Conservation (phyloP, 2,113 vertebrate genomes). For the Struthidea cinerea region DNA sequence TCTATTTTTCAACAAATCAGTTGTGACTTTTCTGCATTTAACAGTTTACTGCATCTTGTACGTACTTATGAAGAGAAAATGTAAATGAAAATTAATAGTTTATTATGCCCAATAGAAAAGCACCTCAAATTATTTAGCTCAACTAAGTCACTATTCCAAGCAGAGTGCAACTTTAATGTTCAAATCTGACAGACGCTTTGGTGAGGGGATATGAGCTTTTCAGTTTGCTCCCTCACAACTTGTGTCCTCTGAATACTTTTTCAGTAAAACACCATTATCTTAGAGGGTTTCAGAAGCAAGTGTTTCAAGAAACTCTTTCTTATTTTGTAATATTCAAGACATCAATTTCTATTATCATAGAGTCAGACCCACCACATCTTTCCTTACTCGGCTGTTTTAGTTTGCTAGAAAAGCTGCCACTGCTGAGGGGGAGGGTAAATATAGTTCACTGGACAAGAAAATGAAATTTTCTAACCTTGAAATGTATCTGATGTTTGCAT, state of each 20-base stretch:
- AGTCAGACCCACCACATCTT: neutral
- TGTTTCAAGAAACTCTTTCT: neutral
- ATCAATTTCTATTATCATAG: neutral
- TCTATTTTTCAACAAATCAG: constrained; percentile 34
- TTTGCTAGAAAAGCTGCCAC: neutral
- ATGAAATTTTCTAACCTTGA: neutral
- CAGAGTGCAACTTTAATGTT: neutral
- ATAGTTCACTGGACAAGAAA: neutral
- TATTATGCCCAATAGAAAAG: constrained; percentile 29
- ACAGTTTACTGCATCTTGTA: constrained; percentile 28
- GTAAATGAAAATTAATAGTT: constrained; percentile 62
- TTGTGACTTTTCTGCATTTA: constrained; percentile 43
- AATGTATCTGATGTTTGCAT: neutral
- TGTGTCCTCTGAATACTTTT: neutral
- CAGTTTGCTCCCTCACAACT: neutral
- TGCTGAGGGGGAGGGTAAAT: neutral
- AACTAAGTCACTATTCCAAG: constrained; percentile 20
- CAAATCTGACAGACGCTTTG: neutral
- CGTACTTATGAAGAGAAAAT: constrained; percentile 42
- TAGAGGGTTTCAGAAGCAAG: neutral
- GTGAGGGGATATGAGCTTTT: neutral
- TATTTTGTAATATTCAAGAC: neutral
- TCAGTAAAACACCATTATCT: neutral
- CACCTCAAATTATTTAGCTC: neutral
- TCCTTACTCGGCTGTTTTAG: neutral